These are phyloP conservation scores for Ptilorrhoa leucosticta DNA, from an alignment of 2,113 vertebrate species.

Conservation along the genomic window DNA sequence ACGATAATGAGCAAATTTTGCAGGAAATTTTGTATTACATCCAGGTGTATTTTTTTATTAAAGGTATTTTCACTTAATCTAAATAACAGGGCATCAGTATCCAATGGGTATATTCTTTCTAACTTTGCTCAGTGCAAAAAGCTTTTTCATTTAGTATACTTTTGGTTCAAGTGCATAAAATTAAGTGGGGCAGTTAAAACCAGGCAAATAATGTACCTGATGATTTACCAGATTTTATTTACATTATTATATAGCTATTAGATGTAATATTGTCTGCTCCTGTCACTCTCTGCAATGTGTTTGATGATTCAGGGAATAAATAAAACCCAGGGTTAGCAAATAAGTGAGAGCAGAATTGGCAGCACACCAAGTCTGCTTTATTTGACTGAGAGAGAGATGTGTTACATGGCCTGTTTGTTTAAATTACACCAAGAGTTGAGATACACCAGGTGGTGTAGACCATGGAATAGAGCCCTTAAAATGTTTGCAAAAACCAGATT, in stretches of 20 bases:
- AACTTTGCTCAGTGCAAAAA: background rate
- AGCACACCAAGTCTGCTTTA: slow-evolving; percentile 58
- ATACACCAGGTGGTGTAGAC: slow-evolving; percentile 44
- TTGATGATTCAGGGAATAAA: slow-evolving; percentile 57
- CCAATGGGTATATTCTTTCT: background rate
- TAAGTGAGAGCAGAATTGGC: slow-evolving; percentile 58
- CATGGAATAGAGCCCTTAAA: slow-evolving; percentile 1
- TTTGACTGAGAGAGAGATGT: slow-evolving; percentile 54
- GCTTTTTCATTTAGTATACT: slow-evolving; percentile 13
- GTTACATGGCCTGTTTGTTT: slow-evolving; percentile 55
- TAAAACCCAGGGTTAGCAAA: slow-evolving; percentile 55
- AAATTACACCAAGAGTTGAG: slow-evolving; percentile 39
- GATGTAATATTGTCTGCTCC: slow-evolving; percentile 46
- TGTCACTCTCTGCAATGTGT: slow-evolving; percentile 59
- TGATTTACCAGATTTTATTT: slow-evolving; percentile 65
- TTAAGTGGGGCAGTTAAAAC: slow-evolving; percentile 26
- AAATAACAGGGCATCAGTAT: background rate
- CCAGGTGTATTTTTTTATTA: slow-evolving; percentile 12
- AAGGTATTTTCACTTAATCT: slow-evolving; percentile 1
- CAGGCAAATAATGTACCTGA: slow-evolving; percentile 20
- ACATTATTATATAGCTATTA: slow-evolving; percentile 62
- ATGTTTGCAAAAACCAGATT: slow-evolving; percentile 2
- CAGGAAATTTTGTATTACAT: slow-evolving; percentile 3
- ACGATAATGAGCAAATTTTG: background rate
- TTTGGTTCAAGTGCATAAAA: slow-evolving; percentile 37